phyloP scores from a whole-genome alignment of 2,113 vertebrate species.

The Entomyzon cyanotis region DNA sequence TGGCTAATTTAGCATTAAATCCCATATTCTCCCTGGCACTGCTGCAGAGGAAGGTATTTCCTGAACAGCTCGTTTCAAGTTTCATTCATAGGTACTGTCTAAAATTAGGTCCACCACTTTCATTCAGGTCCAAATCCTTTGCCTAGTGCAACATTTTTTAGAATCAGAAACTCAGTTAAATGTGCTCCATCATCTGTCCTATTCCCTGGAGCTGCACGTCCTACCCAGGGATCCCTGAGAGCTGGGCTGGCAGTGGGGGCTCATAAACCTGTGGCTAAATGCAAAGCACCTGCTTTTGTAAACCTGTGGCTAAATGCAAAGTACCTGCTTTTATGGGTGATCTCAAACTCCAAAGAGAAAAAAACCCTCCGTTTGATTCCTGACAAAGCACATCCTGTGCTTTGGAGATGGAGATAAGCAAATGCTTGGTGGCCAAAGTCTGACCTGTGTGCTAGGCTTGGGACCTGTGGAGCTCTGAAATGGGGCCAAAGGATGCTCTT shows the following conservation, averaged over 20 bases:
- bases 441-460: background rate
- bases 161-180: slow-evolving; percentile 66
- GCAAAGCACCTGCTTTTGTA: slow-evolving; percentile 38
- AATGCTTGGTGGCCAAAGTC: background rate
- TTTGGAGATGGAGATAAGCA: background rate
- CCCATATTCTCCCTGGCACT: slow-evolving; percentile 69
- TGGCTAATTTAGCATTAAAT: slow-evolving; percentile 74
- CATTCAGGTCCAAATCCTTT: slow-evolving; percentile 74
- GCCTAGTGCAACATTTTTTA: slow-evolving; percentile 72
- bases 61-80: slow-evolving; percentile 73
- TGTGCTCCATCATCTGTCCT: slow-evolving; percentile 35
- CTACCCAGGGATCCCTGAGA: slow-evolving; percentile 28
- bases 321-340: slow-evolving; percentile 46
- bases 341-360: background rate
- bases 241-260: background rate
- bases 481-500: background rate
- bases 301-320: slow-evolving; percentile 60
- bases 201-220: background rate
- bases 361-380: background rate
- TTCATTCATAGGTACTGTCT: slow-evolving; percentile 82
- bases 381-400: background rate
- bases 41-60: slow-evolving; percentile 74
- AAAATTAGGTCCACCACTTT: slow-evolving; percentile 80
- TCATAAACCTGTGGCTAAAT: slow-evolving; percentile 61
- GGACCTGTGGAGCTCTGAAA: background rate